Percentiles rank a stretch among this genome's conserved stretches.
Conservation (phyloP, 2,797 vertebrate genomes). For the Artibeus jamaicensis region DNA sequence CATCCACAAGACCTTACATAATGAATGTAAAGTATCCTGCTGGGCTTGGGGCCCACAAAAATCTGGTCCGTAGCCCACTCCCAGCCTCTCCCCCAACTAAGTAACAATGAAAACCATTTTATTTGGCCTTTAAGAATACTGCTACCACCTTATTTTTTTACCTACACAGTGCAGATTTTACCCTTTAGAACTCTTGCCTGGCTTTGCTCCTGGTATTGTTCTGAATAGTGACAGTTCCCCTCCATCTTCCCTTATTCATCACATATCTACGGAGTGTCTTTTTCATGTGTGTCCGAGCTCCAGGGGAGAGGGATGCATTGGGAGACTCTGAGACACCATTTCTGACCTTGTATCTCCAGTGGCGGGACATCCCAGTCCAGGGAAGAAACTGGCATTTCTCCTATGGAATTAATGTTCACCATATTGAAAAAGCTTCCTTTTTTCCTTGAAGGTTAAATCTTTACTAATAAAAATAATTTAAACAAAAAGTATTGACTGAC, state of each 20-base stretch:
- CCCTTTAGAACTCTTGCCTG: background rate
- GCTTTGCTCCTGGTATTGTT: background rate
- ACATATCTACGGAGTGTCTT: background rate
- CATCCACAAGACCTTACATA: constrained; percentile 24
- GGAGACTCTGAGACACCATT: background rate
- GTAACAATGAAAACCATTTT: background rate
- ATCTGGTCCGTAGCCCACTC: background rate
- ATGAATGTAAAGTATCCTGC: background rate
- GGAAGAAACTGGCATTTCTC: background rate
- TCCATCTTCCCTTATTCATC: background rate
- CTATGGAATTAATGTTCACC: background rate
- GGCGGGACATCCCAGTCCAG: background rate
- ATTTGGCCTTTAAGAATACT: background rate
- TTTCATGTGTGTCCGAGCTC: background rate
- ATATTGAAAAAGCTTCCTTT: background rate
- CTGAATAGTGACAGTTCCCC: background rate
- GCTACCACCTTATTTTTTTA: background rate
- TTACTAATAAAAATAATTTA: background rate
- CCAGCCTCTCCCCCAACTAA: background rate
- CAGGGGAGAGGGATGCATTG: background rate
- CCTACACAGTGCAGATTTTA: background rate
- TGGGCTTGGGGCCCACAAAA: background rate
- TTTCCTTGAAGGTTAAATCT: background rate
- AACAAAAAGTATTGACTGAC: background rate
- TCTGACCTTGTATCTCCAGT: background rate